Percentiles rank a stretch among this genome's conserved stretches.
Evolutionary conservation across 2,113 vertebrate genomes (phyloP).

Genomic region (Daboia siamensis): DNA sequence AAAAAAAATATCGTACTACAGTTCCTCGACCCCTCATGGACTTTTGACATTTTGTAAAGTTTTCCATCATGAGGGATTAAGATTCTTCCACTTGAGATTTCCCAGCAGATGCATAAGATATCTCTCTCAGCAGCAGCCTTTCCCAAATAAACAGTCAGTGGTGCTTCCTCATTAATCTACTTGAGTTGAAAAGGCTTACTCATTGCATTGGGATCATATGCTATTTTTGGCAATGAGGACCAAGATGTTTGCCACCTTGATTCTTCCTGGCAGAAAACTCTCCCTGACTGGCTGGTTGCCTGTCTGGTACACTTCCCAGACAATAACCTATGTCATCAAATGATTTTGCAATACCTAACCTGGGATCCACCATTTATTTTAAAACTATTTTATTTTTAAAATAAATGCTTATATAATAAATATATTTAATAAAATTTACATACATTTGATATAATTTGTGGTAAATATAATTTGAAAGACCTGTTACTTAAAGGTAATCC

Average conservation of each 20-base stretch:
- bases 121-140: not conserved
- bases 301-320: slow-evolving; percentile 9
- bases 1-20: not conserved
- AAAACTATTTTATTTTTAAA: not conserved
- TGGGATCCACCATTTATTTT: not conserved
- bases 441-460: not conserved
- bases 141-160: not conserved
- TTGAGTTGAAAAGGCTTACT: not conserved
- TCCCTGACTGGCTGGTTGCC: not conserved
- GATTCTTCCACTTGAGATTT: not conserved
- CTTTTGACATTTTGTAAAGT: not conserved
- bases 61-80: not conserved
- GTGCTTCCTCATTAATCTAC: not conserved
- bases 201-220: not conserved
- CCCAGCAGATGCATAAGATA: not conserved
- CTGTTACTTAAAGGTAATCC: not conserved
- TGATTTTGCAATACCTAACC: not conserved
- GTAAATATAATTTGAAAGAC: not conserved
- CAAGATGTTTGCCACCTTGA: not conserved
- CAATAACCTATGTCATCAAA: not conserved
- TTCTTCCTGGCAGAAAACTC: slow-evolving; percentile 4
- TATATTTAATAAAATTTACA: not conserved
- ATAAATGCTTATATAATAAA: not conserved
- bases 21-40: not conserved
- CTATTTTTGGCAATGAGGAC: not conserved